A percentile compares a stretch with the other conserved stretches of the same genome.
Evolutionary conservation across 2,797 vertebrate species (phyloP).

Genomic region (Furcifer pardalis): DNA sequence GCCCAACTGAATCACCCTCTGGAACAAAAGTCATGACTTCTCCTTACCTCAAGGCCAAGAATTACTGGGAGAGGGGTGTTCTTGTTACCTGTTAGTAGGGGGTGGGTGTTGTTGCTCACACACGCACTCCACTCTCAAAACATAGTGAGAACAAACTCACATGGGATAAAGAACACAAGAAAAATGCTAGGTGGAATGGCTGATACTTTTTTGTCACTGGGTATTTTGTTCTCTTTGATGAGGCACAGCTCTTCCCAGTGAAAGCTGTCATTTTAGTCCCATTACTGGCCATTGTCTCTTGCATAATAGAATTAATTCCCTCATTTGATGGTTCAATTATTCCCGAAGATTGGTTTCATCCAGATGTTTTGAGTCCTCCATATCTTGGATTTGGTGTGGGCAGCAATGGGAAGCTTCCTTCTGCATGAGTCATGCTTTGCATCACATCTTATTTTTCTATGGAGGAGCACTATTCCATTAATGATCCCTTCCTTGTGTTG

Average conservation of each 20-base stretch:
- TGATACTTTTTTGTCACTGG: not conserved
- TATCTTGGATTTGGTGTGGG: not conserved
- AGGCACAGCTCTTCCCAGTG: not conserved
- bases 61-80: not conserved
- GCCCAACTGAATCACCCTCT: not conserved
- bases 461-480: not conserved
- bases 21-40: too few relatives aligned
- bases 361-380: not conserved
- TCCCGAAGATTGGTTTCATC: not conserved
- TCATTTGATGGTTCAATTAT: not conserved
- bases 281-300: not conserved
- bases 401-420: not conserved
- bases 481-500: not conserved
- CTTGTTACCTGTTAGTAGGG: not conserved
- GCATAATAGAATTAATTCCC: not conserved
- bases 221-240: not conserved
- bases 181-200: not conserved
- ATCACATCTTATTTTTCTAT: not conserved
- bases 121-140: too few relatives aligned
- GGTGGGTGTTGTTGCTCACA: not conserved
- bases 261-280: constrained; percentile 8
- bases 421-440: not conserved
- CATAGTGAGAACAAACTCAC: too few relatives aligned
- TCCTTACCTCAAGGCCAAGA: not conserved
- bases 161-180: not conserved